These are phyloP conservation scores for Lasioglossum malachurum DNA, from an alignment of 2,888 invertebrate species.

Conservation along the genomic window DNA sequence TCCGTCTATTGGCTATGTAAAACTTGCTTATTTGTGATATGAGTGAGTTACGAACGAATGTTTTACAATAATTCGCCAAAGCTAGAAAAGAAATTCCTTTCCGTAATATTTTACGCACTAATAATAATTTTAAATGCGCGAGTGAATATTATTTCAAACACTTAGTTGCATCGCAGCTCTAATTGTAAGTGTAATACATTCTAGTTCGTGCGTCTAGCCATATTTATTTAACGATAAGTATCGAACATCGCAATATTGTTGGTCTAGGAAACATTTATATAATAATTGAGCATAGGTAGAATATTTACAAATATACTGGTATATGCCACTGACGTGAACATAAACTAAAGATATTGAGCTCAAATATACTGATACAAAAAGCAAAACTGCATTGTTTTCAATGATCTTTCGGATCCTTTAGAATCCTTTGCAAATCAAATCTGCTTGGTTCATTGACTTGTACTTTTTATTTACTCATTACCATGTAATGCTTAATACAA, in stretches of 20 bases:
- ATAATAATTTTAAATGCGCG: conserved; percentile 19
- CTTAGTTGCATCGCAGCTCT: conserved; percentile 37
- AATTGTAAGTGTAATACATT: conserved; percentile 59
- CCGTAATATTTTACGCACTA: background rate
- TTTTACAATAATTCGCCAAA: conserved; percentile 14
- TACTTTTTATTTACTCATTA: conserved; percentile 48
- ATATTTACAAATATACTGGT: conserved; percentile 48
- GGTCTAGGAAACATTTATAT: conserved; percentile 69
- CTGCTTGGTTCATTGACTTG: background rate
- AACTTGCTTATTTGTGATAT: conserved; percentile 9
- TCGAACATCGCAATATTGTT: conserved; percentile 66
- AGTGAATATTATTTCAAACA: conserved; percentile 17
- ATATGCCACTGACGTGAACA: conserved; percentile 47
- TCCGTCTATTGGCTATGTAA: conserved; percentile 1
- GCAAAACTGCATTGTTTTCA: conserved; percentile 23
- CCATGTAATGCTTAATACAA: conserved; percentile 27
- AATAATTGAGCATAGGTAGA: conserved; percentile 59
- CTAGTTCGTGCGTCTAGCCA: conserved; percentile 73
- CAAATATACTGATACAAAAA: conserved; percentile 41
- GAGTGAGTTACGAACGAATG: background rate
- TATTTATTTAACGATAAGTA: conserved; percentile 66
- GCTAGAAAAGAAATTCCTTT: conserved; percentile 5
- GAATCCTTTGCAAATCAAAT: conserved; percentile 22
- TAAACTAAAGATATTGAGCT: conserved; percentile 38
- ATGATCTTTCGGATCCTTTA: background rate